phyloP scores from a whole-genome alignment of 2,797 vertebrate species.

The Siniperca obscura region DNA sequence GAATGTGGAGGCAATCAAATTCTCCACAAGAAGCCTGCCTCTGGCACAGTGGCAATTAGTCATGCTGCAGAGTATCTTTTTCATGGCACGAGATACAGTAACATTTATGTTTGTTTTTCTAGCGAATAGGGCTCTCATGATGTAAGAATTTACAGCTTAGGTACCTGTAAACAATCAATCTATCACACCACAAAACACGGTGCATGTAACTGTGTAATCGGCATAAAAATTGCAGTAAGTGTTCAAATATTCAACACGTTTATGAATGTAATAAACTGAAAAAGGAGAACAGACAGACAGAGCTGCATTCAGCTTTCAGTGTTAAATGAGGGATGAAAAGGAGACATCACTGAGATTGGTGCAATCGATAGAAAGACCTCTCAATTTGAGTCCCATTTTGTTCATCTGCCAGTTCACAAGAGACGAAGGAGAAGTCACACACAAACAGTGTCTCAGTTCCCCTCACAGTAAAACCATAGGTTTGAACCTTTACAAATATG shows the following conservation, averaged over 20 bases:
- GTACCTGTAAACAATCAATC: background rate
- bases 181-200: background rate
- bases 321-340: slow-evolving; percentile 55
- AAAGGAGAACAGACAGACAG: background rate
- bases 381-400: slow-evolving; percentile 1
- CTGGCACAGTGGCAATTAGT: slow-evolving; percentile 35
- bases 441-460: background rate
- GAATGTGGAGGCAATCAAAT: slow-evolving; percentile 62
- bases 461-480: background rate
- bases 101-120: background rate
- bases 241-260: background rate
- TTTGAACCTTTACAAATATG: background rate
- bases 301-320: slow-evolving; percentile 29
- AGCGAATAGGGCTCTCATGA: background rate
- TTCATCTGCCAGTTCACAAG: slow-evolving; percentile 23
- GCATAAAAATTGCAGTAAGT: background rate
- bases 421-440: slow-evolving; percentile 17
- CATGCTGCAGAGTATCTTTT: slow-evolving; percentile 29
- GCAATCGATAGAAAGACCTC: slow-evolving; percentile 14
- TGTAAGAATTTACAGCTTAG: slow-evolving; percentile 2
- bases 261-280: background rate
- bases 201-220: background rate
- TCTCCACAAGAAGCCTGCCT: slow-evolving; percentile 33
- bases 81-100: slow-evolving; percentile 10
- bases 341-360: slow-evolving; percentile 9